A percentile compares a stretch with the other conserved stretches of the same genome.
These are phyloP conservation scores for Uloborus diversus DNA, from an alignment of 1,140 invertebrate species.

Conservation along the genomic window DNA sequence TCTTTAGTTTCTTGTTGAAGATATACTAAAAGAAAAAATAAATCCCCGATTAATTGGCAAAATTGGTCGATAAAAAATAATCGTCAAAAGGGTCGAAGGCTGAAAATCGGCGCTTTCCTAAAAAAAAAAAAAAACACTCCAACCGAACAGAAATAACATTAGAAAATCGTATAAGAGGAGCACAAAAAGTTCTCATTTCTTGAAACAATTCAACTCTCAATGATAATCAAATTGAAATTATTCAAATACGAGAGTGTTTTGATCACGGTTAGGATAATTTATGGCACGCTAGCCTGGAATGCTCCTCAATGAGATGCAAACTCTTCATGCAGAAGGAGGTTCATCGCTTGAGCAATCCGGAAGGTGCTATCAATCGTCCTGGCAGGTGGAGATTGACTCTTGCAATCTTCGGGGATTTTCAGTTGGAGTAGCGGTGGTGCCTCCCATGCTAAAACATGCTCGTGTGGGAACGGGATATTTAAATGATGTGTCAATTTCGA, in stretches of 20 bases:
- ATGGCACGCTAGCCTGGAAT: constrained; percentile 2
- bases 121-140: no score
- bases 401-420: constrained; percentile 33
- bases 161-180: not conserved
- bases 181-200: not conserved
- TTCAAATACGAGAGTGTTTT: constrained; percentile 26
- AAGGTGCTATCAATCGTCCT: constrained; percentile 40
- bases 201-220: constrained; percentile 4
- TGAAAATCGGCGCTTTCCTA: no score
- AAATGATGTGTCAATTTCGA: no score
- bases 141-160: no score
- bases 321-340: not conserved
- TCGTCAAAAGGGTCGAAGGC: no score
- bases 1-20: no score
- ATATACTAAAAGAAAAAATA: no score
- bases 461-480: no score
- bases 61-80: no score
- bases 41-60: no score
- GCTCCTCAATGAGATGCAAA: constrained; percentile 40
- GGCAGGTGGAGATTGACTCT: constrained; percentile 26
- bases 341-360: constrained; percentile 25
- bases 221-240: constrained; percentile 39
- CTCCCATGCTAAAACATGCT: no score
- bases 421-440: constrained; percentile 7
- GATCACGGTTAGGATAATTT: constrained; percentile 32